A percentile compares a stretch with the other conserved stretches of the same genome.
phyloP scores from a whole-genome alignment of 2,888 invertebrate species.

The Beris morrisii region DNA sequence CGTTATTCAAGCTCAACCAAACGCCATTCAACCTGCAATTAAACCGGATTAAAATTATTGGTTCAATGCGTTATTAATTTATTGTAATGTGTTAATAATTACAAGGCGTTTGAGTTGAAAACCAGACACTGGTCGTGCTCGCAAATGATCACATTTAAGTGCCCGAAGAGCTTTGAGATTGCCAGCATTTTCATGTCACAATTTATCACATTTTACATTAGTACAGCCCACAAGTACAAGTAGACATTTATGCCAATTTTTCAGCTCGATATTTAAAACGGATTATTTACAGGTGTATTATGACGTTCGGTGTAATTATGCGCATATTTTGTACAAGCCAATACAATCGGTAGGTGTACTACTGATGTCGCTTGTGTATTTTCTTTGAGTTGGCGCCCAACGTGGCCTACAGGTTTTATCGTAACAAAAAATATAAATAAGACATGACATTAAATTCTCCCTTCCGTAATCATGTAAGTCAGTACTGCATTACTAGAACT shows the following conservation, averaged over 20 bases:
- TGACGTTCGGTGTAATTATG: slow-evolving; percentile 8
- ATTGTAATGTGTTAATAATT: slow-evolving; percentile 40
- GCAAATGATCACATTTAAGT: slow-evolving; percentile 37
- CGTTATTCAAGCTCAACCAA: background rate
- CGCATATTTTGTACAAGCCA: slow-evolving; percentile 17
- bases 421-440: too few species aligned
- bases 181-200: slow-evolving; percentile 36
- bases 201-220: slow-evolving; percentile 31
- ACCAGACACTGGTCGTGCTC: slow-evolving; percentile 26
- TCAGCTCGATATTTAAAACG: slow-evolving; percentile 11
- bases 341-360: too few species aligned
- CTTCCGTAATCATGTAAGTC: too few species aligned
- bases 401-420: too few species aligned
- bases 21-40: slow-evolving; percentile 39
- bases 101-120: slow-evolving; percentile 27
- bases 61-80: slow-evolving; percentile 40
- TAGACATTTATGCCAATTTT: too few species aligned
- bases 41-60: slow-evolving; percentile 39
- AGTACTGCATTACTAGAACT: too few species aligned
- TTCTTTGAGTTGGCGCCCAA: too few species aligned
- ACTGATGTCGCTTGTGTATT: too few species aligned
- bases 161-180: slow-evolving; percentile 34
- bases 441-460: too few species aligned
- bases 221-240: slow-evolving; percentile 12
- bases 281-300: slow-evolving; percentile 29